Conservation (phyloP, 2,113 vertebrate genomes). For the Phocoena phocoena region DNA sequence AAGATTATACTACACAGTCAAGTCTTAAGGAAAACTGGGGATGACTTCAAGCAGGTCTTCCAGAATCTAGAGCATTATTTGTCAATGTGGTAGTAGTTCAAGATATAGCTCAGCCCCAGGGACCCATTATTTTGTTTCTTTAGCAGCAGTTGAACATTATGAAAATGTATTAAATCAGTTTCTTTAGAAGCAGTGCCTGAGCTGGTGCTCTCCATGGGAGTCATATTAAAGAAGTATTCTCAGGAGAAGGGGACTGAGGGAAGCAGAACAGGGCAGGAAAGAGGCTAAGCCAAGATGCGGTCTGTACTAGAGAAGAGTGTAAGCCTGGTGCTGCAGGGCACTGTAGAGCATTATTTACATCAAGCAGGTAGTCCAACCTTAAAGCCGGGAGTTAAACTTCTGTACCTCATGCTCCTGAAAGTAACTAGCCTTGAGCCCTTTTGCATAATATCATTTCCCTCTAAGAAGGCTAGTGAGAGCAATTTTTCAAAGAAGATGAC, state of each 20-base stretch:
- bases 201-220: neutral
- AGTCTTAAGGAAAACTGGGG: neutral
- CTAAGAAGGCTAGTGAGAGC: neutral
- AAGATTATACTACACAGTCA: neutral
- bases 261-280: neutral
- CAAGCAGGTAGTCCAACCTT: neutral
- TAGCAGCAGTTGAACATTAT: neutral
- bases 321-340: neutral
- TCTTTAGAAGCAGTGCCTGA: neutral
- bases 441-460: neutral
- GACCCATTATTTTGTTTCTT: neutral
- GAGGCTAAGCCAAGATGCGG: accelerated
- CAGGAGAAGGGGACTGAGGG: neutral
- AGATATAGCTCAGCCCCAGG: neutral
- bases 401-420: accelerated
- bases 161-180: neutral
- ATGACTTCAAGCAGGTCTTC: neutral
- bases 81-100: neutral
- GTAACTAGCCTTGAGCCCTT: neutral
- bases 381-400: neutral
- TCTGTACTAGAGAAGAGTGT: neutral
- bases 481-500: neutral
- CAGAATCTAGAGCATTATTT: neutral
- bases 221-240: neutral
- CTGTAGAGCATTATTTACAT: neutral